These are phyloP conservation scores for Heliconius eleuchia DNA, from an alignment of 1,140 invertebrate genomes.

Conservation along the genomic window DNA sequence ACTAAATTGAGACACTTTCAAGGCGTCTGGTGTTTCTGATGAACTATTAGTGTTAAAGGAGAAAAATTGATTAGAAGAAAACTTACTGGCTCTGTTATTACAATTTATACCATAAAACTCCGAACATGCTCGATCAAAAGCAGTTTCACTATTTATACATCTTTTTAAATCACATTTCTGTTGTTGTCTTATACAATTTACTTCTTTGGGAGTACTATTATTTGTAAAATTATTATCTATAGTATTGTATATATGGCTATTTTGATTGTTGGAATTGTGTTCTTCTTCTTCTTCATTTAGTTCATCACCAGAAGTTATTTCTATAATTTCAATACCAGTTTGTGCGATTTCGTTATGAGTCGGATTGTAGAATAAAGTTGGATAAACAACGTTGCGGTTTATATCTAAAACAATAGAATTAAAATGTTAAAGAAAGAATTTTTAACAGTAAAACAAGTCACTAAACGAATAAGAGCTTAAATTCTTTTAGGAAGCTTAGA, in stretches of 20 bases:
- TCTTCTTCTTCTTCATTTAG: not conserved
- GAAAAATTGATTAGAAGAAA: not conserved
- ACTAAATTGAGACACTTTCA: not conserved
- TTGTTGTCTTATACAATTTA: conserved; percentile 33
- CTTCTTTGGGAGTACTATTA: conserved; percentile 44
- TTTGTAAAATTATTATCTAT: conserved; percentile 31
- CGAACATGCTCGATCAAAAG: not conserved
- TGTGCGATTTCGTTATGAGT: conserved; percentile 20
- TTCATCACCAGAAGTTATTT: conserved; percentile 50
- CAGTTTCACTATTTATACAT: not conserved
- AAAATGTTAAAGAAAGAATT: not conserved
- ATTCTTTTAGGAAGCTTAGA: too few species aligned
- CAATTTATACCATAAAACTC: conserved; percentile 2
- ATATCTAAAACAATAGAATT: conserved; percentile 41
- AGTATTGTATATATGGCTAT: not conserved
- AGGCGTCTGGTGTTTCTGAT: not conserved
- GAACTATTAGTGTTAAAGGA: not conserved
- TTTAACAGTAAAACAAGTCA: not conserved
- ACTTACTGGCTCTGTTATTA: not conserved
- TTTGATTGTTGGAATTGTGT: not conserved
- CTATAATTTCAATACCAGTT: conserved; percentile 50
- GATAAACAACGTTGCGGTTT: conserved; percentile 43
- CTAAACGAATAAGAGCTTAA: too few species aligned
- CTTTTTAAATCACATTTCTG: not conserved
- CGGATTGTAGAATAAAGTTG: conserved; percentile 25